Base-by-base conservation (phyloP, 1,140 invertebrate species). In the Chrysoperla carnea region DNA sequence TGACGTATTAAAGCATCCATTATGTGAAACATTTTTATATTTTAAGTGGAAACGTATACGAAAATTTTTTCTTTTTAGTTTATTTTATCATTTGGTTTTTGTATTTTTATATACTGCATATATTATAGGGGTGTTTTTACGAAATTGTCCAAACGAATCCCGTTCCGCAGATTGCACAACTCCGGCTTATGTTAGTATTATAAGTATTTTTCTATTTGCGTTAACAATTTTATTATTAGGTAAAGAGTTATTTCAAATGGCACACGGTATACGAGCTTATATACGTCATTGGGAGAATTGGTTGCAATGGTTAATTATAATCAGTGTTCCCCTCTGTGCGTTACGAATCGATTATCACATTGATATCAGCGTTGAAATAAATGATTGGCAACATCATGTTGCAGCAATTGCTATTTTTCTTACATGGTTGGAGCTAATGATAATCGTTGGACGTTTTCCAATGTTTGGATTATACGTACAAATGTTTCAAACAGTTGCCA, bases 381-480 rank as follows among this genome's bases (percentile, higher is more conserved):
- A 55, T 0, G 52, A 57, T 35, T 86, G 82, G 83, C 80, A 86
- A 50, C 74, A 85, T 58, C 83, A 86, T 50, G 66, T 81, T 1
- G 83, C 81, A 0, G 84, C 82, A 1, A 61, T 84, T 33, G 77
- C 78, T 1, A 78, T 86, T 50, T 73, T 86, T 28, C 59, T 85
- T 6, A 74, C 76, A 9, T 86, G 83, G 83, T 52, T 84, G 11
- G 78, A 87, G 52, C 57, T 88, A 6, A 82, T 88, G 75, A 77
- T 86, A 66, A 72, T 86, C 23, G 77, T 88, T 8, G 84, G 83
- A 8, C 65, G 84, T 41, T 86, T 87, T 61, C 84, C 84, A 37
- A 79, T 81, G 49, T 84, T 87, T 53, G 84, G 84, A 0, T 62
- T 87, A 3, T 87, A 86, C 49, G 76, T 88, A 4, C 83, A 87